phyloP scores from a whole-genome alignment of 2,888 invertebrate species.

The Leptinotarsa haldemani region DNA sequence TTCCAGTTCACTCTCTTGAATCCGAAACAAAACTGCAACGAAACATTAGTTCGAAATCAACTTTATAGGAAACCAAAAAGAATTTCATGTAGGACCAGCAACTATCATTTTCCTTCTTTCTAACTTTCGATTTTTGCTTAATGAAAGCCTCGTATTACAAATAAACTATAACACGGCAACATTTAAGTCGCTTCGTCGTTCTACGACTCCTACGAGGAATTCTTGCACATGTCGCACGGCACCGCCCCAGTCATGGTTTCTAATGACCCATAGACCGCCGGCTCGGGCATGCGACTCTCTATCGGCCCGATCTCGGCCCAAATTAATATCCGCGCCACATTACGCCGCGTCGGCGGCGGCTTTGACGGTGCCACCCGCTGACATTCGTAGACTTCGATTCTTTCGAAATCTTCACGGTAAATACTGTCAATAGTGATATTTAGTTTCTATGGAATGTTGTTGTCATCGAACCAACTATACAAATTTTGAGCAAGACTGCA shows the following conservation, averaged over 20 bases:
- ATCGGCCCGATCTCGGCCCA: conserved; percentile 53
- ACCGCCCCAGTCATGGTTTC: conserved; percentile 59
- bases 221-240: conserved; percentile 34
- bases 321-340: conserved; percentile 63
- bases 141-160: neutral
- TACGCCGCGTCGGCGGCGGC: conserved; percentile 61
- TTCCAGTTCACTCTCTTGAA: no score
- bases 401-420: conserved; percentile 18
- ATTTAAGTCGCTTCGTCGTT: neutral
- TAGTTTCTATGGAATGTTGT: neutral
- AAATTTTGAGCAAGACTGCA: neutral
- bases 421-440: conserved; percentile 12
- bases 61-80: no score
- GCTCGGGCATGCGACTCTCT: conserved; percentile 51
- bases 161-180: neutral
- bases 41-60: no score
- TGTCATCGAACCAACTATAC: conserved; percentile 1
- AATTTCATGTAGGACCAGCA: no score
- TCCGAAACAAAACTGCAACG: no score
- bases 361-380: conserved; percentile 60
- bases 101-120: no score
- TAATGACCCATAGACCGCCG: conserved; percentile 59
- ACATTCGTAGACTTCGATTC: conserved; percentile 35
- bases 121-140: no score
- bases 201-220: conserved; percentile 4